Conservation (phyloP, 2,113 vertebrate species). For the Campylomormyrus numenius region DNA sequence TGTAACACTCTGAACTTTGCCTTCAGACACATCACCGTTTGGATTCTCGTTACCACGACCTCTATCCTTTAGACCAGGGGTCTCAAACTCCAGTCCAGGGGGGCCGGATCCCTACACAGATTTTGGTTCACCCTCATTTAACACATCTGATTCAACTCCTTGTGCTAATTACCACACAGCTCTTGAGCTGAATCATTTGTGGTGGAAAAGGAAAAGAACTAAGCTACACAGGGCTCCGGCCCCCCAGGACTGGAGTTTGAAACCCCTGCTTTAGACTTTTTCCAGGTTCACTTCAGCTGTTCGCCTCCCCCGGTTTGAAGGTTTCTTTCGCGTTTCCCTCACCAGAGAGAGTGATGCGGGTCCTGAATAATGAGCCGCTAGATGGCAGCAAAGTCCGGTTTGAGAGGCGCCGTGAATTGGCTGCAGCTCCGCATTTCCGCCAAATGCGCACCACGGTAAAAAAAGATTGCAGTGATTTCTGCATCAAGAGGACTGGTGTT, state of each 20-base stretch:
- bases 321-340: background rate
- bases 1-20: constrained; percentile 49
- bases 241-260: no score
- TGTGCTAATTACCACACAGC: no score
- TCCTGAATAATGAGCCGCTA: background rate
- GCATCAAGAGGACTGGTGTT: background rate
- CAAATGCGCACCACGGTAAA: background rate
- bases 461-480: background rate
- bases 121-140: no score
- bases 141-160: no score
- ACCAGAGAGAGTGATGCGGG: background rate
- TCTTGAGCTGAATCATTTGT: no score
- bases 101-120: no score
- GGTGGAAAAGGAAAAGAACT: no score
- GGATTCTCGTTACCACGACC: background rate
- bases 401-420: background rate
- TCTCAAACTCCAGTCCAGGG: no score
- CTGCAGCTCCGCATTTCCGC: background rate
- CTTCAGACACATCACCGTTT: background rate
- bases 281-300: background rate
- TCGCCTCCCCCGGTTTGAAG: no score
- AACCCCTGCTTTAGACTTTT: background rate
- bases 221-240: no score
- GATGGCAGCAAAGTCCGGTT: background rate
- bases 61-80: background rate